Base-by-base conservation (phyloP, 2,888 invertebrate species). In the Eutolmus rufibarbis region DNA sequence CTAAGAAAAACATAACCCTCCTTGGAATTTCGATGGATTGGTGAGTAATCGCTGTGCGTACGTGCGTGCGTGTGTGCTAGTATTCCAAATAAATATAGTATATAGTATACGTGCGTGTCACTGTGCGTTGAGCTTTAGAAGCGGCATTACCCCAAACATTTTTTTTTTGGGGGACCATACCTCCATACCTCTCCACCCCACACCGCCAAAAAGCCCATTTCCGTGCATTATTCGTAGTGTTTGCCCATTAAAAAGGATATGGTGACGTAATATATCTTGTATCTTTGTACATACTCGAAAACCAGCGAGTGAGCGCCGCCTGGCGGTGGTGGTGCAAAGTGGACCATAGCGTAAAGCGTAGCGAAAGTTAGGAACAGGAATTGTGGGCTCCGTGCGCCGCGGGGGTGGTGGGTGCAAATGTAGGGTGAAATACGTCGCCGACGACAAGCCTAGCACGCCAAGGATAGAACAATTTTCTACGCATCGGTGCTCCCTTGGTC, bases 191-290 rank as follows among this genome's bases (percentile, higher is more conserved):
- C 34, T 7, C 34, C 34, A 34, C 74, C 85, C 16, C 82, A 46
- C 43, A n/a, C 74, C 23, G 46, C 19, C 46, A 34, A 82, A 56
- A 66, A 66, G 56, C 82, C 51, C 37, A 82, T 37, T 34, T 82
- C 74, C 43, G 85, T 46, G 34, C 28, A 74, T 74, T 85, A 85
- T 74, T 85, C 74, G 85, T 74, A 85, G 85, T 85, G 74, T 85
- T 85, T 74, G 74, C 85, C 85, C 74, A 46, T 85, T 85, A 74
- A 43, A 74, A 85, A 85, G 74, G 85, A 85, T 74, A 74, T 85
- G 74, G 85, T 85, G 85, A 85, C 85, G 85, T 85, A 85, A 85
- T 74, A 85, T 74, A 74, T 74, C 37, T 46, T 74, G 85, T 85
- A 74, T 43, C 74, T 74, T 43, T 85, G 40, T 74, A 85, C 37